A percentile compares a stretch with the other conserved stretches of the same genome.
These are phyloP conservation scores for Dascyllus trimaculatus DNA, from an alignment of 2,113 vertebrate species.

Conservation along the genomic window DNA sequence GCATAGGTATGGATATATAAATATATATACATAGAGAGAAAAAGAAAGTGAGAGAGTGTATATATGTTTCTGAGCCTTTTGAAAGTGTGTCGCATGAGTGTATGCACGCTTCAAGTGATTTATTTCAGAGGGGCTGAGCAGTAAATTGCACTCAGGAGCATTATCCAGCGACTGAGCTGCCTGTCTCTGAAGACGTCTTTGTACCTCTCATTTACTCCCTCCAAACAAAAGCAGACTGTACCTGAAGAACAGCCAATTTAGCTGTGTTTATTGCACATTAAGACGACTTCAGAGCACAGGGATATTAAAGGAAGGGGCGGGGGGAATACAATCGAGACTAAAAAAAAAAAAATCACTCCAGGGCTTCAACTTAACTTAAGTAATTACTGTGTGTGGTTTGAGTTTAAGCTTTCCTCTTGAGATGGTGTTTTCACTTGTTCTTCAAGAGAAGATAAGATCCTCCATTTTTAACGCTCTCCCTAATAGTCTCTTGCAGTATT, in stretches of 20 bases:
- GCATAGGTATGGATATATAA: conserved; percentile 11
- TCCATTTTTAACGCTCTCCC: background rate
- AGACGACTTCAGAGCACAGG: conserved; percentile 3
- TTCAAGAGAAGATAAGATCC: conserved; percentile 11
- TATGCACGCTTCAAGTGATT: conserved; percentile 20
- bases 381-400: conserved; percentile 52
- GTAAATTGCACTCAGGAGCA: conserved; percentile 71
- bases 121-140: conserved; percentile 28
- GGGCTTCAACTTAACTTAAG: conserved; percentile 47
- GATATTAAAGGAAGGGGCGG: conserved; percentile 29
- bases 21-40: background rate
- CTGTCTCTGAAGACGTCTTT: conserved; percentile 49
- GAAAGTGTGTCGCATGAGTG: conserved; percentile 39
- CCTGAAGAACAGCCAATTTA: conserved; percentile 60
- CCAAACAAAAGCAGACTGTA: conserved; percentile 50
- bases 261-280: conserved; percentile 68
- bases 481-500: conserved; percentile 29
- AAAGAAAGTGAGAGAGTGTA: background rate
- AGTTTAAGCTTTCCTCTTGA: conserved; percentile 28
- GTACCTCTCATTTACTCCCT: conserved; percentile 52
- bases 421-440: conserved; percentile 12
- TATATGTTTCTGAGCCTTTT: conserved; percentile 10
- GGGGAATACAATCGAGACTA: background rate
- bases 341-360: conserved; percentile 25
- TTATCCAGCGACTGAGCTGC: conserved; percentile 46